Percentiles rank a stretch among this genome's conserved stretches.
phyloP scores from a whole-genome alignment of 1,140 invertebrate species.

The Apis mellifera region DNA sequence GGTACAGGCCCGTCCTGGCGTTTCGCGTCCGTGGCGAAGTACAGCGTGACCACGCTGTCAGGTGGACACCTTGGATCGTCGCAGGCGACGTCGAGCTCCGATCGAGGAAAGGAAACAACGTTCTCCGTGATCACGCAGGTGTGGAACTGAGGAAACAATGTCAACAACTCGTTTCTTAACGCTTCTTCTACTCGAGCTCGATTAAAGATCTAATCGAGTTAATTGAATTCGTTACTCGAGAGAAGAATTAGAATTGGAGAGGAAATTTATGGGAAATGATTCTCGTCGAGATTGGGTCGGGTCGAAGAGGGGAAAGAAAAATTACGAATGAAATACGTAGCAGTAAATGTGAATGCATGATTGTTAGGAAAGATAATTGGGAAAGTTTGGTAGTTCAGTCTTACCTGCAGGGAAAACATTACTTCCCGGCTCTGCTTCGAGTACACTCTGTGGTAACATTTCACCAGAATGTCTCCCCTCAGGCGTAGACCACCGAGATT shows the following conservation, averaged over 20 bases:
- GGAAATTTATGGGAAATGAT: background rate
- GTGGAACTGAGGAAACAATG: slow-evolving; percentile 89
- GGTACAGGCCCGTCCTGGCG: slow-evolving; percentile 84
- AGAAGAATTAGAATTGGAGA: background rate
- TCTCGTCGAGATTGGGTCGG: background rate
- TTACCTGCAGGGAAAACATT: slow-evolving; percentile 80
- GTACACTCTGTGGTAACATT: slow-evolving; percentile 90
- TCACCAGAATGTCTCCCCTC: slow-evolving; percentile 93
- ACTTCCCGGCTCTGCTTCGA: slow-evolving; percentile 78
- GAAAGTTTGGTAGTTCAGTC: background rate
- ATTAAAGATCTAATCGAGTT: slow-evolving; percentile 29
- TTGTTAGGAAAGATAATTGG: slow-evolving; percentile 1
- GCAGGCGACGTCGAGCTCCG: slow-evolving; percentile 92
- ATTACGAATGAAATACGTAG: background rate
- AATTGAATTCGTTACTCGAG: no score
- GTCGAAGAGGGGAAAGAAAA: no score
- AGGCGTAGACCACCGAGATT: slow-evolving; percentile 88
- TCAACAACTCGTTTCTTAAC: background rate
- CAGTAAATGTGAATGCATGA: no score
- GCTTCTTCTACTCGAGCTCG: background rate
- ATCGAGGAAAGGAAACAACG: slow-evolving; percentile 91
- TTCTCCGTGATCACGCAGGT: slow-evolving; percentile 94
- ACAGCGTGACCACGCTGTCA: slow-evolving; percentile 91
- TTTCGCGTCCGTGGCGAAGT: slow-evolving; percentile 85
- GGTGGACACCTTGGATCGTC: slow-evolving; percentile 87